Conservation (phyloP, 2,888 invertebrate genomes). For the Rotaria magnacalcarata region DNA sequence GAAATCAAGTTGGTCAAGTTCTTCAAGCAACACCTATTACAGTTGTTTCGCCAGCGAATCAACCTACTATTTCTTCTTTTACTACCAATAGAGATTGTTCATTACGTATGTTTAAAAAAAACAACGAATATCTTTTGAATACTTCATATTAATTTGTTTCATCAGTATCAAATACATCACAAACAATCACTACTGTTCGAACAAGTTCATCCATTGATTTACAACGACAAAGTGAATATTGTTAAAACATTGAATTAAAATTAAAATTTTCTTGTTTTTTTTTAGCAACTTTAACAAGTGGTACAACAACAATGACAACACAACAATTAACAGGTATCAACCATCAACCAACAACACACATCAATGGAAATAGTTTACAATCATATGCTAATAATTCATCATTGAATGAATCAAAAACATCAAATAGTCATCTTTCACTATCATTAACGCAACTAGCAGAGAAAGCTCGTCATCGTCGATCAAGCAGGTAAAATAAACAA, state of each 20-base stretch:
- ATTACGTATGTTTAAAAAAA: not conserved
- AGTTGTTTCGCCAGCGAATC: not conserved
- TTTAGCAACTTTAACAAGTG: not conserved
- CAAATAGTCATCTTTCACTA: not conserved
- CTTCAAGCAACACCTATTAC: slow-evolving; percentile 16
- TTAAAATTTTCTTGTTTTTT: no score
- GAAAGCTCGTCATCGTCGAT: slow-evolving; percentile 24
- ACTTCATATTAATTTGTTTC: not conserved
- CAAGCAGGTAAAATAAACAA: not conserved
- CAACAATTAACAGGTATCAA: slow-evolving; percentile 26
- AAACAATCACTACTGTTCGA: slow-evolving; percentile 14
- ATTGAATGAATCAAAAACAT: not conserved
- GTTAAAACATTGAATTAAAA: not conserved
- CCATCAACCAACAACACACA: not conserved
- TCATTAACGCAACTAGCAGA: slow-evolving; percentile 14
- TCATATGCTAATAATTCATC: not conserved
- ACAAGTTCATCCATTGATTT: slow-evolving; percentile 13
- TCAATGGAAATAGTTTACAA: not conserved
- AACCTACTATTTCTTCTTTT: not conserved
- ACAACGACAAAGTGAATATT: slow-evolving; percentile 10
- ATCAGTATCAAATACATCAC: not conserved
- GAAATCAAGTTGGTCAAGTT: slow-evolving; percentile 11
- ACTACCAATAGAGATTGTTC: not conserved
- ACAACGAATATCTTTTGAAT: not conserved
- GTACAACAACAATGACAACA: slow-evolving; percentile 25